Evolutionary conservation across 1,140 invertebrate species (phyloP).

Genomic region (Melanaphis sacchari): DNA sequence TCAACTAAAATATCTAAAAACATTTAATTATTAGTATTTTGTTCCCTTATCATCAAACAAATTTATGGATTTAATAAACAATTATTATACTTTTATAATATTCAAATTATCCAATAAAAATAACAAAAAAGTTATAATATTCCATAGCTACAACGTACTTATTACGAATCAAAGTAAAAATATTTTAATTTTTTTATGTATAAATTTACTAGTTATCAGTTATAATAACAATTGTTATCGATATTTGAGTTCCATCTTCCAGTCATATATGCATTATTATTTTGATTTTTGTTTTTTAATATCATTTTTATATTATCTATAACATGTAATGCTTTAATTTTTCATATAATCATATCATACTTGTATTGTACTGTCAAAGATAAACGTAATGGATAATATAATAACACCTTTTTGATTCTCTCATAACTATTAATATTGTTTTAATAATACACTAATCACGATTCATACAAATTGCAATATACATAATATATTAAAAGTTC

Average conservation of each 20-base stretch:
- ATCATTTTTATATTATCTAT: not conserved
- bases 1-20: not conserved
- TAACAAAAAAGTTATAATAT: not conserved
- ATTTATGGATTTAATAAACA: not conserved
- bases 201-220: not conserved
- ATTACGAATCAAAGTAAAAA: not conserved
- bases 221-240: not conserved
- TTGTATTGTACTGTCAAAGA: not conserved
- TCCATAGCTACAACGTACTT: not conserved
- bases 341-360: not conserved
- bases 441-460: not conserved
- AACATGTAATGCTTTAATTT: not conserved
- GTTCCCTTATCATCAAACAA: not conserved
- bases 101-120: not conserved
- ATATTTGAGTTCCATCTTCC: not conserved
- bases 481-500: not conserved
- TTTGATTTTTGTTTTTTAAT: too few relatives aligned
- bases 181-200: not conserved
- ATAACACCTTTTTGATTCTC: not conserved
- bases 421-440: not conserved
- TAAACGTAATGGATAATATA: not conserved
- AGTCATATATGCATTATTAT: not conserved
- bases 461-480: not conserved
- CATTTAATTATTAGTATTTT: not conserved
- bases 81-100: constrained; percentile 4